phyloP scores from a whole-genome alignment of 2,797 vertebrate species.

The Pangasius sanitwongsei region DNA sequence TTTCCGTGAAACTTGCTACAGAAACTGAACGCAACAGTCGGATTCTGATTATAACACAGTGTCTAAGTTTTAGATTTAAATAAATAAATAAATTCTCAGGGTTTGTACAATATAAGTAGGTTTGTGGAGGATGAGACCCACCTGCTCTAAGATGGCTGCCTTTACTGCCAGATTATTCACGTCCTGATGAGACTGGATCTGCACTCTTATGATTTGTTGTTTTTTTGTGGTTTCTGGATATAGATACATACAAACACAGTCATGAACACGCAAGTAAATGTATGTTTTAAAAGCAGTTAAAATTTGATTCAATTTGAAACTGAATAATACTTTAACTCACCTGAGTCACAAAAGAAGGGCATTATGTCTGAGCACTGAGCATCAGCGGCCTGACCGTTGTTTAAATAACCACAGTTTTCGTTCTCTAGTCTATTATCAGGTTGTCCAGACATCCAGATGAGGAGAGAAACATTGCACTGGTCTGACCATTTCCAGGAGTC shows the following conservation, averaged over 20 bases:
- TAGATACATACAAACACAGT: background rate
- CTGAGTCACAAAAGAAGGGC: background rate
- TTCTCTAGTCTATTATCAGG: background rate
- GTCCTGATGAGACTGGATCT: background rate
- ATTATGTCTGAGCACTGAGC: background rate
- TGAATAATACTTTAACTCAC: background rate
- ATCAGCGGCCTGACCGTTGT: background rate
- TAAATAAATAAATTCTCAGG: background rate
- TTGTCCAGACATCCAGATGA: background rate
- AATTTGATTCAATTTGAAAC: background rate
- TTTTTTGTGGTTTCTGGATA: background rate
- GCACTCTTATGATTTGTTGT: background rate
- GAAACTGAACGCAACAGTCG: background rate
- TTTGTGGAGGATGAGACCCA: background rate
- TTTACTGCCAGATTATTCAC: background rate
- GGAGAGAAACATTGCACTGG: background rate
- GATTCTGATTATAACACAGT: background rate
- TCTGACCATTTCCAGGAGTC: slow-evolving; percentile 2
- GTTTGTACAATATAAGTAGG: background rate
- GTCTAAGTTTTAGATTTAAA: background rate
- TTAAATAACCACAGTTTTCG: background rate
- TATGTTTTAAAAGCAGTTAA: background rate
- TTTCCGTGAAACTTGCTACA: background rate
- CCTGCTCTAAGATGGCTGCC: background rate
- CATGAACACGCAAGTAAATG: background rate